Conservation (phyloP, 2,888 invertebrate genomes). For the Acleris holmiana region DNA sequence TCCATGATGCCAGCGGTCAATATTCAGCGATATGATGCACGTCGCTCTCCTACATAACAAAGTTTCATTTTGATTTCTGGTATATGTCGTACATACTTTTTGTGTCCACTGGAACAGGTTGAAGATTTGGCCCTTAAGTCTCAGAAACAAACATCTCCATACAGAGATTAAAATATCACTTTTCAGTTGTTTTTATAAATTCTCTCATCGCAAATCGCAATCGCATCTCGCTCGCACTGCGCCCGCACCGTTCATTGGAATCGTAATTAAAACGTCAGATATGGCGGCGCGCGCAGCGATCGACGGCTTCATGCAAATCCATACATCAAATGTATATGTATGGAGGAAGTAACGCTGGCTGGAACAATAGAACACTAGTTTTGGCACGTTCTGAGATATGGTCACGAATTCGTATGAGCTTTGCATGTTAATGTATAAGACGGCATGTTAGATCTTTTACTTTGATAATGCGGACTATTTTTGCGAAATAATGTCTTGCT, state of each 20-base stretch:
- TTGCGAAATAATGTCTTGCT: background rate
- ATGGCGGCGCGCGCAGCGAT: slow-evolving; percentile 61
- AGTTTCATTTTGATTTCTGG: no score
- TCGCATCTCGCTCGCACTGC: slow-evolving; percentile 38
- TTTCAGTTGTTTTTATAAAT: slow-evolving; percentile 8
- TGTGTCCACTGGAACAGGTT: no score
- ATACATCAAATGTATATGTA: slow-evolving; percentile 19
- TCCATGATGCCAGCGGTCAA: no score
- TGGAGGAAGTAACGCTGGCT: slow-evolving; percentile 28
- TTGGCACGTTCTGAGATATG: slow-evolving; percentile 27
- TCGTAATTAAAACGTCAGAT: slow-evolving; percentile 81
- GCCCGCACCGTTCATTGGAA: slow-evolving; percentile 56
- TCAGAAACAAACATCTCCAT: no score
- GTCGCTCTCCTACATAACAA: no score
- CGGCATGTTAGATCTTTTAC: slow-evolving; percentile 27
- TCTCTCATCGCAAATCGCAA: background rate
- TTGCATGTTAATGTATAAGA: slow-evolving; percentile 19
- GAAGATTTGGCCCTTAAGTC: no score
- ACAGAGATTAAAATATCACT: no score
- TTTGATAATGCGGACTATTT: slow-evolving; percentile 3
- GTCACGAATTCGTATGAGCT: slow-evolving; percentile 17
- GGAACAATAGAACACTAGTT: slow-evolving; percentile 33
- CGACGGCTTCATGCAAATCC: slow-evolving; percentile 60
- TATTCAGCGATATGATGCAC: no score
- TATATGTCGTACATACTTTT: no score